Conservation (phyloP, 2,888 invertebrate species). For the Chydorus sphaericus region DNA sequence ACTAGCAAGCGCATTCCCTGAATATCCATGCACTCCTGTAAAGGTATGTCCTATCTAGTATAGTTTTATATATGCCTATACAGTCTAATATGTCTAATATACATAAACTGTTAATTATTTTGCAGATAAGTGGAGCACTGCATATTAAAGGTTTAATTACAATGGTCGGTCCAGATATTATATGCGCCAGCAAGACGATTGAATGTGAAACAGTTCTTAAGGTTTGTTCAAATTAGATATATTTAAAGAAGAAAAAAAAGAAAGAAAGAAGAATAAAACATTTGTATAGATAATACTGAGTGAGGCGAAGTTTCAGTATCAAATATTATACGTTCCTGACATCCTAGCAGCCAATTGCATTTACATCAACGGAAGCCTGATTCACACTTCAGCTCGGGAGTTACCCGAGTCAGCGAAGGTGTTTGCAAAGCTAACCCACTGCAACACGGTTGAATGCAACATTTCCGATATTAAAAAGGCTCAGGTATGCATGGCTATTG, state of each 20-base stretch:
- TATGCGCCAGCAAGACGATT: constrained; percentile 70
- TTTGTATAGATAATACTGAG: constrained; percentile 60
- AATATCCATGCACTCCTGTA: constrained; percentile 86
- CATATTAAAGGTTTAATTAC: constrained; percentile 76
- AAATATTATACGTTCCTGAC: constrained; percentile 78
- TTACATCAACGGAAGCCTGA: constrained; percentile 79
- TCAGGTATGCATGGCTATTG: constrained; percentile 27
- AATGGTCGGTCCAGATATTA: constrained; percentile 77
- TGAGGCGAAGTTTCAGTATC: constrained; percentile 77
- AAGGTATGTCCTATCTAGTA: constrained; percentile 44
- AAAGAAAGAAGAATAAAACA: constrained; percentile 11
- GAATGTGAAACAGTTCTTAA: constrained; percentile 72
- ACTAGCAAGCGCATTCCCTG: constrained; percentile 88
- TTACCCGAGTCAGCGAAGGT: constrained; percentile 65
- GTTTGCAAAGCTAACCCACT: constrained; percentile 70
- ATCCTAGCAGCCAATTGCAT: constrained; percentile 80
- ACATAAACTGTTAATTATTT: neutral
- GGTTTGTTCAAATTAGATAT: constrained; percentile 35
- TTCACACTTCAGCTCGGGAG: constrained; percentile 69
- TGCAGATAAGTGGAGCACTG: constrained; percentile 48
- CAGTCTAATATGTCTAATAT: no score
- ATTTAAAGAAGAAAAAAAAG: neutral
- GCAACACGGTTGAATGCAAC: constrained; percentile 59
- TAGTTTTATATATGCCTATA: no score
- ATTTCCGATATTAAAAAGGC: constrained; percentile 66